Evolutionary conservation across 2,797 vertebrate genomes (phyloP).

Genomic region (Carapus acus): DNA sequence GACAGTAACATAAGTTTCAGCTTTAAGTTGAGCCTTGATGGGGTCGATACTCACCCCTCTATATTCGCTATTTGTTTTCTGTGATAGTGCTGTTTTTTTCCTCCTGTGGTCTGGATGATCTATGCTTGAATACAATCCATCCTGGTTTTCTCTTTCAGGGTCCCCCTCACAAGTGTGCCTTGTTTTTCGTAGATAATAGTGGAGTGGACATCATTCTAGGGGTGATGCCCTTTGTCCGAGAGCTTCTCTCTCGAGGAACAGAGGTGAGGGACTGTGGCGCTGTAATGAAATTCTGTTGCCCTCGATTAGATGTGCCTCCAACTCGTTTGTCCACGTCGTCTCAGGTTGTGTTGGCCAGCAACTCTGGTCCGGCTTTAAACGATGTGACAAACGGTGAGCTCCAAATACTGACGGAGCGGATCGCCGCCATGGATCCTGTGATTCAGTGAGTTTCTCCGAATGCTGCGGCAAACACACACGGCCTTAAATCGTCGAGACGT

Average conservation of each 20-base stretch:
- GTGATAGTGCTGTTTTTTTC: constrained; percentile 12
- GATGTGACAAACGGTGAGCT: constrained; percentile 95
- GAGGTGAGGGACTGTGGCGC: constrained; percentile 76
- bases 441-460: constrained; percentile 78
- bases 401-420: constrained; percentile 84
- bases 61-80: too few species aligned
- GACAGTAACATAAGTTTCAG: too few species aligned
- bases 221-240: constrained; percentile 98
- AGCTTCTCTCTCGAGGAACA: constrained; percentile 93
- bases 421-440: constrained; percentile 87
- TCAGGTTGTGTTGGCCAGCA: constrained; percentile 94
- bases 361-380: constrained; percentile 92
- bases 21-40: too few species aligned
- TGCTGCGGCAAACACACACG: not conserved
- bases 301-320: not conserved
- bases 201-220: constrained; percentile 99
- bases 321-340: not conserved
- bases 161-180: constrained; percentile 98
- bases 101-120: constrained; percentile 21
- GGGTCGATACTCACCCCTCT: too few species aligned
- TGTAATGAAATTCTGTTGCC: not conserved
- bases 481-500: too few species aligned
- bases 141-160: constrained; percentile 90
- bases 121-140: constrained; percentile 41
- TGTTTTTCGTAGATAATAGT: constrained; percentile 99